Evolutionary conservation across 1,140 invertebrate genomes (phyloP).

Genomic region (Sinella curviseta): DNA sequence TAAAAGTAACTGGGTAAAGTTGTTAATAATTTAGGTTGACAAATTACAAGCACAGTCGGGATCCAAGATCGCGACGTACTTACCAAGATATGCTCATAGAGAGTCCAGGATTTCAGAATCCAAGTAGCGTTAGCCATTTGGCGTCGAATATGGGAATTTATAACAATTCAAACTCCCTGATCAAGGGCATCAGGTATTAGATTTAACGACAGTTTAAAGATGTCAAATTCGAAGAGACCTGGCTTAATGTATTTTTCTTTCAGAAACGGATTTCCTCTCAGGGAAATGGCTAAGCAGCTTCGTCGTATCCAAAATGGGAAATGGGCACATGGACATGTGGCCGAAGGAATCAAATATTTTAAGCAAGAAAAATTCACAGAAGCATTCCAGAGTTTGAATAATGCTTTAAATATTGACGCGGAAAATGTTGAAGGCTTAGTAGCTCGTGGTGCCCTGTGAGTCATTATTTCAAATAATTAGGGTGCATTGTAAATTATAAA

Average conservation of each 20-base stretch:
- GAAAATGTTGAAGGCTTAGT: conserved; percentile 92
- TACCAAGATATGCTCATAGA: conserved; percentile 82
- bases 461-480: conserved; percentile 45
- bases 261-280: conserved; percentile 72
- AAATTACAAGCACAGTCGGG: conserved; percentile 41
- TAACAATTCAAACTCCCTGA: conserved; percentile 70
- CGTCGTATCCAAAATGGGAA: conserved; percentile 85
- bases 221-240: neutral
- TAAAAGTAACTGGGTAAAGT: neutral
- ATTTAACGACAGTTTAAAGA: neutral
- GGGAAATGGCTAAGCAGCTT: conserved; percentile 79
- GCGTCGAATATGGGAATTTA: conserved; percentile 70
- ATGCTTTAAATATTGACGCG: conserved; percentile 86
- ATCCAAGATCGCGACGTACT: conserved; percentile 50
- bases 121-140: conserved; percentile 79
- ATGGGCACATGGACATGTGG: conserved; percentile 87
- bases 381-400: conserved; percentile 92
- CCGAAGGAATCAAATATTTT: conserved; percentile 90
- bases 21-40: neutral
- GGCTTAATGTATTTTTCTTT: conserved; percentile 26
- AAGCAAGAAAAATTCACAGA: conserved; percentile 85
- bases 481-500: conserved; percentile 26
- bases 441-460: conserved; percentile 83
- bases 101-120: conserved; percentile 85
- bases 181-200: conserved; percentile 70